These are phyloP conservation scores for Pandemis corylana DNA, from an alignment of 2,888 invertebrate species.

Conservation along the genomic window DNA sequence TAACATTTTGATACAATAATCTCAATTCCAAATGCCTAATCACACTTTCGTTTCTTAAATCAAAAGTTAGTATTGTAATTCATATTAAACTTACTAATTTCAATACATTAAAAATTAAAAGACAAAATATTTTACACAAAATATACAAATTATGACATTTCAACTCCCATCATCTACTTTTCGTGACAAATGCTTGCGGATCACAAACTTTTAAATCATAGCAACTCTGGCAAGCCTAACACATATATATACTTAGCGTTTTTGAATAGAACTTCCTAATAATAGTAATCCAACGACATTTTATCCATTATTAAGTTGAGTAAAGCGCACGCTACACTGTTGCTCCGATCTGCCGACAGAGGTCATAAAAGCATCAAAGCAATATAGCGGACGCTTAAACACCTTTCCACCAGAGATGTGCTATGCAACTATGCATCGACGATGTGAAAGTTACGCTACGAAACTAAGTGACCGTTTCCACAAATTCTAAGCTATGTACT, in stretches of 20 bases:
- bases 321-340: no score
- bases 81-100: background rate
- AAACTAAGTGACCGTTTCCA: no score
- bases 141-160: conserved; percentile 4
- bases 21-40: background rate
- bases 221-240: background rate
- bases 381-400: no score
- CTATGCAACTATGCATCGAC: no score
- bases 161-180: background rate
- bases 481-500: no score
- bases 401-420: no score
- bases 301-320: no score
- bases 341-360: no score
- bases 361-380: no score
- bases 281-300: background rate
- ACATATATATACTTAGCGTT: background rate
- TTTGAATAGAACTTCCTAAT: background rate
- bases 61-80: background rate
- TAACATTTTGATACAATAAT: background rate
- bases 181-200: background rate
- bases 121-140: background rate
- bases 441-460: no score
- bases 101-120: background rate
- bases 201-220: background rate
- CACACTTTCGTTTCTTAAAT: background rate